Conservation (phyloP, 2,113 vertebrate species). For the Chloroceryle aenea region DNA sequence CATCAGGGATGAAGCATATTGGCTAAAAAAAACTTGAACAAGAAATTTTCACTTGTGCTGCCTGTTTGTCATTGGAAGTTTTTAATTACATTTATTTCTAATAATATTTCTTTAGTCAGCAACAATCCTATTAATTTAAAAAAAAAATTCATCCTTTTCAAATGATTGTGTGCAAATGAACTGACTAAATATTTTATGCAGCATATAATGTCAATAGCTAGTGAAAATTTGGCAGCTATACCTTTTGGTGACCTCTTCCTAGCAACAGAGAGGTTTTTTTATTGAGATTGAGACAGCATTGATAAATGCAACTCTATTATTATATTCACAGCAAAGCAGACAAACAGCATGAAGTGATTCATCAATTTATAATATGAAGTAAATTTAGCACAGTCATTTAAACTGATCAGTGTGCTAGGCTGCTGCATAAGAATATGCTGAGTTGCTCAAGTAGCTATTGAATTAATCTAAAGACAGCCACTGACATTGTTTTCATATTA, state of each 20-base stretch:
- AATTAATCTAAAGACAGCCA: background rate
- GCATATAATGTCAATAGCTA: background rate
- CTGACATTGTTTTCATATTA: accelerated
- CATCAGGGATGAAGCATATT: background rate
- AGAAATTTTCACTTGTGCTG: background rate
- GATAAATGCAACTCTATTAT: background rate
- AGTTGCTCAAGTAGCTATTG: background rate
- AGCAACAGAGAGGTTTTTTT: background rate
- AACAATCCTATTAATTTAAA: background rate
- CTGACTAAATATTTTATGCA: background rate
- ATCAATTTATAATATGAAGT: accelerated
- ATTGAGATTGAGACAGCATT: background rate
- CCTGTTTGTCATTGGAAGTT: background rate
- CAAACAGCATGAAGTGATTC: background rate
- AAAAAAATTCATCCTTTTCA: background rate
- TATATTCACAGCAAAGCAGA: background rate
- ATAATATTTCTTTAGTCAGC: background rate
- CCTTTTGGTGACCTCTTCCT: background rate
- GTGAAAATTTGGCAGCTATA: background rate
- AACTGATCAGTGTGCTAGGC: background rate
- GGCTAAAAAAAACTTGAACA: background rate
- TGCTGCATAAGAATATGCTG: background rate
- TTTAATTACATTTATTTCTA: background rate
- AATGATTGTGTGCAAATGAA: background rate
- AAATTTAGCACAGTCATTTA: background rate